phyloP scores from a whole-genome alignment of 2,888 invertebrate genomes.

The Theristus sp. region DNA sequence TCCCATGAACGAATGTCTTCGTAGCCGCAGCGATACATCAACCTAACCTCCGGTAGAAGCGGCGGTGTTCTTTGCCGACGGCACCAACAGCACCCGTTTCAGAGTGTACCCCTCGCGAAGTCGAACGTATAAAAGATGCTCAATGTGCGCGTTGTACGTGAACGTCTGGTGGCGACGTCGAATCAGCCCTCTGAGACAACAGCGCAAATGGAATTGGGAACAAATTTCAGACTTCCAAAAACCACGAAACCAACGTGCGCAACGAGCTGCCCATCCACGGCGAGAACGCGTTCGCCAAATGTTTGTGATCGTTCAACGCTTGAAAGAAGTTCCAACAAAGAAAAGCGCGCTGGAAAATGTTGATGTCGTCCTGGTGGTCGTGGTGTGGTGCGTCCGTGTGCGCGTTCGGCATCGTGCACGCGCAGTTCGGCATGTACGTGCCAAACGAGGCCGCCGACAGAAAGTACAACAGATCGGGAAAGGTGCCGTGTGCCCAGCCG shows the following conservation, averaged over 20 bases:
- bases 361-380: conserved; percentile 31
- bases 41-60: no score
- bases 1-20: conserved; percentile 8
- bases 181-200: background rate
- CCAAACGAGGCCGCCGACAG: conserved; percentile 56
- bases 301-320: conserved; percentile 22
- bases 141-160: conserved; percentile 31
- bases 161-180: background rate
- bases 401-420: background rate
- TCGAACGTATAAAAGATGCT: conserved; percentile 49
- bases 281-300: conserved; percentile 31
- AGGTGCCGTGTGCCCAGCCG: conserved; percentile 49
- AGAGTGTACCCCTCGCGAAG: conserved; percentile 56
- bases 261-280: conserved; percentile 34
- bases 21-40: no score
- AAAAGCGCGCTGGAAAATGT: conserved; percentile 44
- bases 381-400: background rate
- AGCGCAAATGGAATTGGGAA: no score
- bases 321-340: conserved; percentile 44
- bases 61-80: no score
- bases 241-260: conserved; percentile 11
- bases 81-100: conserved; percentile 30
- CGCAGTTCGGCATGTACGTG: conserved; percentile 34
- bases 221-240: no score
- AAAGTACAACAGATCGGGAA: conserved; percentile 53